Evolutionary conservation across 2,888 invertebrate species (phyloP).

Genomic region (Cerastis rubricosa): DNA sequence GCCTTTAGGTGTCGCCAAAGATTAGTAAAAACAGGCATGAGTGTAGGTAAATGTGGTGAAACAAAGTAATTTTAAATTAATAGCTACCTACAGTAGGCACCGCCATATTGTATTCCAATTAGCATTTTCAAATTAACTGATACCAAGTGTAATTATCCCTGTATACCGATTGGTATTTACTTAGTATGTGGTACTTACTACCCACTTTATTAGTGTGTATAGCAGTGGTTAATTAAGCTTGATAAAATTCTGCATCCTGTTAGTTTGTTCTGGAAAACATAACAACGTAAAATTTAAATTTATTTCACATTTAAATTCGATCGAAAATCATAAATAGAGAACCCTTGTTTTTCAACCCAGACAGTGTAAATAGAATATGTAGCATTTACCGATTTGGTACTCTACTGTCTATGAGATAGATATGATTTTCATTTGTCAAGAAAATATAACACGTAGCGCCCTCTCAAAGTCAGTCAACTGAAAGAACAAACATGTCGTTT

Average conservation of each 20-base stretch:
- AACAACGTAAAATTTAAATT: conserved; percentile 32
- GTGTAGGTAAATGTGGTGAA: background rate
- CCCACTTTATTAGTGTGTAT: conserved; percentile 25
- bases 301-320: conserved; percentile 50
- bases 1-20: background rate
- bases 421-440: background rate
- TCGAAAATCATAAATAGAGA: conserved; percentile 44
- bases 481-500: conserved; percentile 46
- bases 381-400: background rate
- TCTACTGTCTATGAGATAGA: rapidly evolving
- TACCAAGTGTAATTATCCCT: conserved; percentile 46
- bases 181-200: conserved; percentile 19
- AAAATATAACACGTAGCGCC: conserved; percentile 39
- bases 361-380: conserved; percentile 37
- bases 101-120: conserved; percentile 45
- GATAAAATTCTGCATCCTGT: conserved; percentile 44
- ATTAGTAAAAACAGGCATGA: background rate
- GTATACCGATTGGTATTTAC: conserved; percentile 12
- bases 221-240: conserved; percentile 35
- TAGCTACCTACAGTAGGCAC: conserved; percentile 6
- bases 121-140: conserved; percentile 37
- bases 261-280: conserved; percentile 21
- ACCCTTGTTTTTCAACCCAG: conserved; percentile 56
- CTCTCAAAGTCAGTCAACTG: conserved; percentile 53
- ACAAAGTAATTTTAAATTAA: conserved; percentile 5